These are phyloP conservation scores for Bolinopsis microptera DNA, from an alignment of 37 sponge, comb jelly and placozoan species.

Conservation along the genomic window DNA sequence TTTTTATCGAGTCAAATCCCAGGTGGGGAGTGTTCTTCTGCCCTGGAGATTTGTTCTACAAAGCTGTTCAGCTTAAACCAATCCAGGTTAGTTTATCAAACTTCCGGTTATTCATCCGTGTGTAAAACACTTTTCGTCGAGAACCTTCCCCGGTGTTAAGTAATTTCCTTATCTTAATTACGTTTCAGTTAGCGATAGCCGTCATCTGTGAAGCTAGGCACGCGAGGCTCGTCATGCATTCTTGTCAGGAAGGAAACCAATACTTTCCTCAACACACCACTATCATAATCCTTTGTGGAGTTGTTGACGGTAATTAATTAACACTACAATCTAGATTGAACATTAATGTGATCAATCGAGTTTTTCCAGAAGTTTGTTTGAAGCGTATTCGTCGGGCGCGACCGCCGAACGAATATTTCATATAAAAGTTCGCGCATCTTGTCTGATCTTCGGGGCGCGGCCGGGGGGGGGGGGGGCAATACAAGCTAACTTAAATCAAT, in stretches of 20 bases:
- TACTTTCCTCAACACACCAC: neutral
- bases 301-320: conserved; percentile 34
- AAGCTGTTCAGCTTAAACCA: neutral
- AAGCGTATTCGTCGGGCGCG: no score
- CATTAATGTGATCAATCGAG: no score
- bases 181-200: neutral
- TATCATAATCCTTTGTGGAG: conserved; percentile 30
- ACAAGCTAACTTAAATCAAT: no score
- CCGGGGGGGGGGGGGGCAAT: no score
- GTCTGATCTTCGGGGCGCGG: no score
- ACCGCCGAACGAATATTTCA: no score
- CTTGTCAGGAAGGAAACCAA: conserved; percentile 23
- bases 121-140: no score
- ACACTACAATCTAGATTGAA: no score
- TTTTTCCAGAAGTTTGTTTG: no score
- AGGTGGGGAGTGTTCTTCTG: conserved; percentile 41
- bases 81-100: neutral
- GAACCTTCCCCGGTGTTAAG: neutral
- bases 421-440: no score
- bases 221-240: neutral
- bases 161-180: conserved; percentile 19
- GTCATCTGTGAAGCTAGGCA: conserved; percentile 28
- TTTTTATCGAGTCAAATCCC: no score
- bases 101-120: no score
- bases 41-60: conserved; percentile 37